phyloP scores from a whole-genome alignment of 2,797 vertebrate species.

The Typhlichthys subterraneus region DNA sequence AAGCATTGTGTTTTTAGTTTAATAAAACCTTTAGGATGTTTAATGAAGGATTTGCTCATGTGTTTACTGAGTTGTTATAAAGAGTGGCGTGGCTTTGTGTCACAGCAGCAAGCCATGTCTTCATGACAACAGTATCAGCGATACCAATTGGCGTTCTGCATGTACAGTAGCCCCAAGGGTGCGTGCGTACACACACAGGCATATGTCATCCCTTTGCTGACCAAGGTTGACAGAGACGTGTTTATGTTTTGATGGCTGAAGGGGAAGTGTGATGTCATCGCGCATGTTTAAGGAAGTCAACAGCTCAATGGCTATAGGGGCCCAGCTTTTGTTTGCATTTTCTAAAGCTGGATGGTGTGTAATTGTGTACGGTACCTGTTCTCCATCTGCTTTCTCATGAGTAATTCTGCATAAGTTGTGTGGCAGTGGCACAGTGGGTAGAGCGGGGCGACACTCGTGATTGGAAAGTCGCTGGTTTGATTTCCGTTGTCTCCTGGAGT shows the following conservation, averaged over 20 bases:
- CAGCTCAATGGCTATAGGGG: too few relatives aligned
- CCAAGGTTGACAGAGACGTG: conserved; percentile 42
- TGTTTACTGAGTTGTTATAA: not conserved
- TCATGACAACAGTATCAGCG: conserved; percentile 38
- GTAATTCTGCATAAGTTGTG: too few relatives aligned
- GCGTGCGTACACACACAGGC: conserved; percentile 31
- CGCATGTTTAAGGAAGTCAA: not conserved
- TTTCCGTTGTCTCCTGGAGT: too few relatives aligned
- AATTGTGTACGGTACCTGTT: too few relatives aligned
- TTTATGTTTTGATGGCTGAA: conserved; percentile 36
- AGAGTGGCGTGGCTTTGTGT: conserved; percentile 7
- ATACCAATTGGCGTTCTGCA: conserved; percentile 28
- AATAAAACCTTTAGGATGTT: conserved; percentile 7
- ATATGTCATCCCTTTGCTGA: conserved; percentile 53
- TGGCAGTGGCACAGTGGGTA: too few relatives aligned
- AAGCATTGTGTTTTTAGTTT: not conserved
- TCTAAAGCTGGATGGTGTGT: too few relatives aligned
- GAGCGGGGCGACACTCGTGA: too few relatives aligned
- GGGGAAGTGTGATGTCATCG: not conserved
- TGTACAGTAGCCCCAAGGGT: conserved; percentile 57
- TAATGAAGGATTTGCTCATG: conserved; percentile 10
- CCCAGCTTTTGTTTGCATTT: too few relatives aligned
- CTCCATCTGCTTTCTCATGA: too few relatives aligned
- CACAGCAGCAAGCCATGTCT: conserved; percentile 18
- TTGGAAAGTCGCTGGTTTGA: too few relatives aligned